These are phyloP conservation scores for Tetraodon nigroviridis DNA, from an alignment of 2,113 vertebrate species.

Conservation along the genomic window DNA sequence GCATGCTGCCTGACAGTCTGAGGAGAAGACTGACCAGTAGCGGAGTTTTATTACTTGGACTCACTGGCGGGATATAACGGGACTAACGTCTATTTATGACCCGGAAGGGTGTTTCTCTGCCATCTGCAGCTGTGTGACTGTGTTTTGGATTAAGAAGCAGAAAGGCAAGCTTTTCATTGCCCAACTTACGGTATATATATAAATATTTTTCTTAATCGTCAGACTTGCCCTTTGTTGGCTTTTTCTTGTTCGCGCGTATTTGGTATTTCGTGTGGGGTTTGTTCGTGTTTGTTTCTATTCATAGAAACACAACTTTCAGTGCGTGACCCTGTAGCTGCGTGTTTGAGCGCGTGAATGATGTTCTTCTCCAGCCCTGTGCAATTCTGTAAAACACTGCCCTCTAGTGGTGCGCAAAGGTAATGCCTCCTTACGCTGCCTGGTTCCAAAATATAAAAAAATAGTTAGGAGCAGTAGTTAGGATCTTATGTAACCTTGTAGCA, in stretches of 20 bases:
- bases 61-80: conserved; percentile 25
- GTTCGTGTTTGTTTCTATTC: neutral
- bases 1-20: conserved; percentile 50
- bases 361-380: neutral
- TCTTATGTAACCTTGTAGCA: no score
- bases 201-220: conserved; percentile 18
- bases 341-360: conserved; percentile 1
- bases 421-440: no score
- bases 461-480: no score
- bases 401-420: conserved; percentile 29
- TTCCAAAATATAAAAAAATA: no score
- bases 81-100: conserved; percentile 6
- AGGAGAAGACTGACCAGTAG: conserved; percentile 33
- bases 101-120: neutral
- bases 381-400: conserved; percentile 51
- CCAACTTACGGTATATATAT: conserved; percentile 14
- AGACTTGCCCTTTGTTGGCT: conserved; percentile 10
- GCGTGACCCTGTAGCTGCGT: neutral
- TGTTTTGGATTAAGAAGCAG: conserved; percentile 2
- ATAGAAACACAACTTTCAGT: no score
- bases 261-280: neutral
- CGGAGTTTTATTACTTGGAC: conserved; percentile 32
- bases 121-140: conserved; percentile 1
- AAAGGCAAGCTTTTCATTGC: conserved; percentile 39
- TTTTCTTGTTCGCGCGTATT: neutral